phyloP scores from a whole-genome alignment of 2,113 vertebrate genomes.

The Dasyornis broadbenti region DNA sequence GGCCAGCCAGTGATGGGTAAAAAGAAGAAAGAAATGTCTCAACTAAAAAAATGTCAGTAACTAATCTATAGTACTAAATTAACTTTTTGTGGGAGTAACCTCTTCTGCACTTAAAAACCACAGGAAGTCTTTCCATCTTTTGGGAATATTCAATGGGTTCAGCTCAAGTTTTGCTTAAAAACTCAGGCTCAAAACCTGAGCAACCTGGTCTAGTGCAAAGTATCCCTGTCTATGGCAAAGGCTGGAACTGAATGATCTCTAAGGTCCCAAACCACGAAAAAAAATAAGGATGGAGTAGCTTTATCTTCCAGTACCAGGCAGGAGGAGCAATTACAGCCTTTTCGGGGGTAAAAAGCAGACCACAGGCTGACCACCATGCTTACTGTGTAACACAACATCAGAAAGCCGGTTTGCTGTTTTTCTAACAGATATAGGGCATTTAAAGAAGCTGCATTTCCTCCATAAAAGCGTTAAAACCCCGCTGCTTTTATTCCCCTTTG shows the following conservation, averaged over 20 bases:
- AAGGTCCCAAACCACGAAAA: neutral
- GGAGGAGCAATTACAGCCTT: neutral
- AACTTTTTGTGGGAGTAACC: neutral
- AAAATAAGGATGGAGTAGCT: rapidly evolving
- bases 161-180: neutral
- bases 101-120: neutral
- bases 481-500: rapidly evolving
- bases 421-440: rapidly evolving
- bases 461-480: neutral
- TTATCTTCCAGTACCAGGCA: neutral
- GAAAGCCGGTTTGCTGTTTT: neutral
- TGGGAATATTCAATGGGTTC: neutral
- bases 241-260: neutral
- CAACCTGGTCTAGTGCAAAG: neutral
- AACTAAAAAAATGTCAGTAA: rapidly evolving
- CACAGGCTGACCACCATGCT: rapidly evolving
- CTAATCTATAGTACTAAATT: neutral
- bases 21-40: neutral
- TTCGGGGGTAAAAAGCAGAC: rapidly evolving
- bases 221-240: too few relatives aligned
- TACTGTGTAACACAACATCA: neutral
- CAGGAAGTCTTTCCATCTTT: neutral
- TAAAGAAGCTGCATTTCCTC: neutral
- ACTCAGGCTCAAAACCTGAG: neutral
- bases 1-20: rapidly evolving